Percentiles rank a stretch among this genome's conserved stretches.
These are phyloP conservation scores for Diorhabda carinulata DNA, from an alignment of 1,140 invertebrate species.

Conservation along the genomic window DNA sequence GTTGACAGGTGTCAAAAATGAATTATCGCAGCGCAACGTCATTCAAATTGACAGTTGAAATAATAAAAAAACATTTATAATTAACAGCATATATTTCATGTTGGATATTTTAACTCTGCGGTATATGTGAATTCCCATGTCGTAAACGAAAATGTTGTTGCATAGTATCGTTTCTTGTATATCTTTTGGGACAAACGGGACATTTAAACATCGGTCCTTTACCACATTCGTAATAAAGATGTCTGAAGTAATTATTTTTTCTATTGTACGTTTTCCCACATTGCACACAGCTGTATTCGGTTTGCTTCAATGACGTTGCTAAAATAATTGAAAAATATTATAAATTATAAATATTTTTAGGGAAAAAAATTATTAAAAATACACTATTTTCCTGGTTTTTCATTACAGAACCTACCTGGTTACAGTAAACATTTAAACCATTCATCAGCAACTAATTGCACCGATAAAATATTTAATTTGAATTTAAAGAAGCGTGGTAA, in stretches of 20 bases:
- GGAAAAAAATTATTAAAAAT: too few relatives aligned
- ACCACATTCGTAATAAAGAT: conserved; percentile 66
- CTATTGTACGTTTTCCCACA: conserved; percentile 57
- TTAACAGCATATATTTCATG: too few relatives aligned
- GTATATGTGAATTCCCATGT: neutral
- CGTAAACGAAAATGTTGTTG: conserved; percentile 30
- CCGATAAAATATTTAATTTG: neutral
- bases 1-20: too few relatives aligned
- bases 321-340: conserved; percentile 8
- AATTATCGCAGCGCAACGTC: too few relatives aligned
- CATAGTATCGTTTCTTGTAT: conserved; percentile 42
- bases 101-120: too few relatives aligned
- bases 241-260: conserved; percentile 55
- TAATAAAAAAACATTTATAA: too few relatives aligned
- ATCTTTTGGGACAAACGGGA: conserved; percentile 40
- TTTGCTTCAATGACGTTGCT: conserved; percentile 25
- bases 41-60: too few relatives aligned
- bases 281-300: conserved; percentile 35
- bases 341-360: too few relatives aligned
- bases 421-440: too few relatives aligned
- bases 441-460: neutral
- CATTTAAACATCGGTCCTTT: conserved; percentile 51
- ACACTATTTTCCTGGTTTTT: too few relatives aligned
- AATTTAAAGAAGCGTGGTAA: neutral
- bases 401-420: too few relatives aligned